phyloP scores from a whole-genome alignment of 1,140 invertebrate genomes.

The Mesaphorura yosii region DNA sequence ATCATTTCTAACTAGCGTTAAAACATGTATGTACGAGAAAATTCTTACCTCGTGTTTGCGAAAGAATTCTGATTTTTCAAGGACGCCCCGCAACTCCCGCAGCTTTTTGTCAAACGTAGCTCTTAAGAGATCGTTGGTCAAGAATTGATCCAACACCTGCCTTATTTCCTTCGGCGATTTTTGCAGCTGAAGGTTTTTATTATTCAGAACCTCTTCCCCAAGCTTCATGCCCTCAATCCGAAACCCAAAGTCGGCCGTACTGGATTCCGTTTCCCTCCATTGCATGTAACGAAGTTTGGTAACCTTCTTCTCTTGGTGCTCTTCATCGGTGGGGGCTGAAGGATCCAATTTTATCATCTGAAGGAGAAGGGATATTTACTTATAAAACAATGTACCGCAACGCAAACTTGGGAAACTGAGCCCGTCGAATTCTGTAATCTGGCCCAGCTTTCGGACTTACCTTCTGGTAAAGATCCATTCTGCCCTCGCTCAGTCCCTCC shows the following conservation, averaged over 20 bases:
- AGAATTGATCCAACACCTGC: neutral
- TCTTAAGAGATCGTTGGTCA: neutral
- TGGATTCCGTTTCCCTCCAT: constrained; percentile 85
- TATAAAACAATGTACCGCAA: neutral
- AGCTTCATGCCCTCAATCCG: constrained; percentile 90
- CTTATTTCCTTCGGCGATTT: constrained; percentile 1
- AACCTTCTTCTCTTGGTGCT: constrained; percentile 63
- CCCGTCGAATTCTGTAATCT: neutral
- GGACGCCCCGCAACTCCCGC: constrained; percentile 58
- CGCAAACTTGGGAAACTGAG: neutral
- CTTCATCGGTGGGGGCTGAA: constrained; percentile 66
- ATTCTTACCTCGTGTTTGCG: constrained; percentile 66
- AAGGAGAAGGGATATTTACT: constrained; percentile 37
- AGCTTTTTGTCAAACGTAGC: constrained; percentile 36
- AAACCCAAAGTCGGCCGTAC: constrained; percentile 83
- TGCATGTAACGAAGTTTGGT: constrained; percentile 92
- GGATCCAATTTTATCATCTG: constrained; percentile 87
- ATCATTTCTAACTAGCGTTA: neutral
- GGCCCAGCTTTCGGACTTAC: constrained; percentile 28
- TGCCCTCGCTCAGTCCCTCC: constrained; percentile 53
- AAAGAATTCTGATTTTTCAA: constrained; percentile 80
- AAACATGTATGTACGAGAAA: neutral
- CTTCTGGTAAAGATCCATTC: constrained; percentile 71
- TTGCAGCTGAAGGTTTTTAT: constrained; percentile 12
- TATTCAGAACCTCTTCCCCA: constrained; percentile 23